Percentiles rank a stretch among this genome's conserved stretches.
These are phyloP conservation scores for Nannobrachium achirus DNA, from an alignment of 2,113 vertebrate species.

Conservation along the genomic window DNA sequence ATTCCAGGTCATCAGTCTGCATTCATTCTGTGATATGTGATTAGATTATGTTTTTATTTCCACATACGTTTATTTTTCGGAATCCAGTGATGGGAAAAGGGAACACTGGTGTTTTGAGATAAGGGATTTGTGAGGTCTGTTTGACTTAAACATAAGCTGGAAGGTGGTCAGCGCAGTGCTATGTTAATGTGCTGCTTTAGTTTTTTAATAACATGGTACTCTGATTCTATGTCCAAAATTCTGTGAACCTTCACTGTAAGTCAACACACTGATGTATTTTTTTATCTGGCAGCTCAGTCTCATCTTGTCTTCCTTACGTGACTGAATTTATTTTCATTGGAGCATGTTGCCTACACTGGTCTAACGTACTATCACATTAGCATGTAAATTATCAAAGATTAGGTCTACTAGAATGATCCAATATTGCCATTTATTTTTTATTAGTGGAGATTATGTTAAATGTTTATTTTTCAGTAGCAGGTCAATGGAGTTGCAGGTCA, in stretches of 20 bases:
- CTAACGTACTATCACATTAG: conserved; percentile 40
- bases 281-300: conserved; percentile 10
- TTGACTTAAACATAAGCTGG: neutral
- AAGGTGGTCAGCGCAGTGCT: neutral
- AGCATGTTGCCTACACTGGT: conserved; percentile 23
- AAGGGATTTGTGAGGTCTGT: neutral
- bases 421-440: conserved; percentile 26
- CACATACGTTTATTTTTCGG: conserved; percentile 25
- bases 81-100: conserved; percentile 1
- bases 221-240: conserved; percentile 24
- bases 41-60: conserved; percentile 18
- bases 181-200: too few species aligned
- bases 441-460: conserved; percentile 23
- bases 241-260: conserved; percentile 15
- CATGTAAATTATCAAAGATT: conserved; percentile 43
- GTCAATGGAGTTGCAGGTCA: conserved; percentile 38
- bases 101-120: conserved; percentile 15
- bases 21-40: conserved; percentile 5
- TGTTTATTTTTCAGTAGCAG: conserved; percentile 51
- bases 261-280: neutral
- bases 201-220: neutral
- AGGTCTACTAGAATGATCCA: conserved; percentile 21
- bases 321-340: conserved; percentile 1
- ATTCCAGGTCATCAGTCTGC: conserved; percentile 11
- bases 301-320: conserved; percentile 16